Evolutionary conservation across 2,113 vertebrate genomes (phyloP).

Genomic region (Progne subis): DNA sequence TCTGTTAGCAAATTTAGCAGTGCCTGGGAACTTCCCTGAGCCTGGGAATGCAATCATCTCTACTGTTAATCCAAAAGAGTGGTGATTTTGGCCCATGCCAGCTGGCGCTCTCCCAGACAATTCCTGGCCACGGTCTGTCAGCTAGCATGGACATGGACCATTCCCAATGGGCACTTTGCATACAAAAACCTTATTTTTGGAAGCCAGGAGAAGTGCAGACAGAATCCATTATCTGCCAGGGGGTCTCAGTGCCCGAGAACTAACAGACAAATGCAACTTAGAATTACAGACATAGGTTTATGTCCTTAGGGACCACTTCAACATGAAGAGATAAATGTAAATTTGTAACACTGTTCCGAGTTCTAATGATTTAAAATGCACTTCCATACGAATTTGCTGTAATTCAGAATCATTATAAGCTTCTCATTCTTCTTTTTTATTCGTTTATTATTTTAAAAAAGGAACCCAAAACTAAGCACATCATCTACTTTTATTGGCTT

Average conservation of each 20-base stretch:
- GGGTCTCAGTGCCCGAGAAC: neutral
- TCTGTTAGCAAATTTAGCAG: neutral
- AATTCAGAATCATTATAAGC: constrained; percentile 51
- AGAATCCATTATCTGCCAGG: constrained; percentile 4
- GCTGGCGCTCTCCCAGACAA: constrained; percentile 1
- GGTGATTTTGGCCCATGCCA: neutral
- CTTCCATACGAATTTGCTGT: constrained; percentile 50
- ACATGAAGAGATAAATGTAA: neutral
- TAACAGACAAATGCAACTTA: neutral
- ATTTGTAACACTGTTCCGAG: constrained; percentile 43
- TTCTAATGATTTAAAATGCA: constrained; percentile 71
- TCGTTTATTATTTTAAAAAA: constrained; percentile 49
- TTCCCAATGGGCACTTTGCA: neutral
- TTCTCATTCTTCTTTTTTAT: constrained; percentile 61
- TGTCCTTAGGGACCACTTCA: neutral
- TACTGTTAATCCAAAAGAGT: neutral
- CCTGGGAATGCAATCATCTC: neutral
- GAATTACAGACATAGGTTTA: neutral
- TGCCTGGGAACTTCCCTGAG: constrained; percentile 3
- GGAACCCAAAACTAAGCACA: constrained; percentile 53
- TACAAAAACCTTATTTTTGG: neutral
- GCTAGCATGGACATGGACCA: neutral
- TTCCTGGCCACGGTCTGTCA: neutral
- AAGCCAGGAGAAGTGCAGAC: neutral
- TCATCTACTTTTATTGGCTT: constrained; percentile 70